phyloP scores from a whole-genome alignment of 2,797 vertebrate species.

The Stomatorhinus walkeri region DNA sequence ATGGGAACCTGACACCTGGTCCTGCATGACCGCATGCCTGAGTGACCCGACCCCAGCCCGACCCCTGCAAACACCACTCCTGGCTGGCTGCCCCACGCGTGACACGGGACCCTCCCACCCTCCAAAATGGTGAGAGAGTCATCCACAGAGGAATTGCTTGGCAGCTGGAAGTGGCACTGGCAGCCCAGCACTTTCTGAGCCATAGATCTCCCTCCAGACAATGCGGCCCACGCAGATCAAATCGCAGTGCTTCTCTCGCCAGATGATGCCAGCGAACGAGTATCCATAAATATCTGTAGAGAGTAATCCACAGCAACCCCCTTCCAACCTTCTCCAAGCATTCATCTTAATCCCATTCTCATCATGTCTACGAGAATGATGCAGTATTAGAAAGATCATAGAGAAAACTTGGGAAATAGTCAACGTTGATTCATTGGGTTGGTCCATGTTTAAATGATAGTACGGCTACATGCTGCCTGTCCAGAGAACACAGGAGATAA shows the following conservation, averaged over 20 bases:
- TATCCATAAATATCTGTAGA: constrained; percentile 42
- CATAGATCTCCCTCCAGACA: constrained; percentile 1
- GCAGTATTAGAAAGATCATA: constrained; percentile 34
- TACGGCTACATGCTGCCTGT: neutral
- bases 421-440: constrained; percentile 18
- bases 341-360: constrained; percentile 17
- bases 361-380: constrained; percentile 25
- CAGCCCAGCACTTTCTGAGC: neutral
- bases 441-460: constrained; percentile 29
- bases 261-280: neutral
- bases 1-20: neutral
- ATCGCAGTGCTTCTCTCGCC: neutral
- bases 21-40: neutral
- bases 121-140: neutral
- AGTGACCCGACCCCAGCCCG: neutral
- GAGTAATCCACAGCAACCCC: constrained; percentile 28
- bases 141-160: neutral
- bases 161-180: neutral
- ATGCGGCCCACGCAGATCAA: constrained; percentile 3
- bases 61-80: constrained; percentile 7
- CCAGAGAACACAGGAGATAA: constrained; percentile 12
- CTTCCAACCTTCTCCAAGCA: constrained; percentile 12
- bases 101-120: neutral
- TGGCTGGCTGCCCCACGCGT: neutral
- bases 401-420: constrained; percentile 31